Conservation (phyloP, 1,140 invertebrate genomes). For the Macrobrachium nipponense region DNA sequence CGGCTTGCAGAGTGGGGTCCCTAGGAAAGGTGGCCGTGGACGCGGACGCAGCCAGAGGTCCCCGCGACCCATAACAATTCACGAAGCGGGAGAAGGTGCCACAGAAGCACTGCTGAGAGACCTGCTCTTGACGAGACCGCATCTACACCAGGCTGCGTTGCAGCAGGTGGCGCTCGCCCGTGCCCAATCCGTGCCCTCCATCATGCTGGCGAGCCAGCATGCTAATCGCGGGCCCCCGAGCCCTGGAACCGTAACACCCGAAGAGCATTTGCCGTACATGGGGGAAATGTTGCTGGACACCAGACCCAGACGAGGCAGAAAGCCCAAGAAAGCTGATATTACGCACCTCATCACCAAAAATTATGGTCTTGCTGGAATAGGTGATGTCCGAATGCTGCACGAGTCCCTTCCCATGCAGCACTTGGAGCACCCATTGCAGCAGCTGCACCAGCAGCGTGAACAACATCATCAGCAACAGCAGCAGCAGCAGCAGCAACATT, state of each 20-base stretch:
- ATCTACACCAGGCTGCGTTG: conserved; percentile 63
- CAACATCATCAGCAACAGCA: conserved; percentile 28
- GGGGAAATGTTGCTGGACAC: conserved; percentile 89
- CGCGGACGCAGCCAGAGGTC: conserved; percentile 54
- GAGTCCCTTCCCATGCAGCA: conserved; percentile 23
- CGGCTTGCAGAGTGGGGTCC: conserved; percentile 60
- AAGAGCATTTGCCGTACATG: conserved; percentile 82
- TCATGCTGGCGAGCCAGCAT: conserved; percentile 57
- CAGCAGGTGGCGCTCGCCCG: conserved; percentile 60
- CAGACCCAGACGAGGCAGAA: conserved; percentile 83
- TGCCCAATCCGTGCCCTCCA: conserved; percentile 63
- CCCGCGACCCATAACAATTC: conserved; percentile 60
- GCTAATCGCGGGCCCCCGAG: conserved; percentile 32
- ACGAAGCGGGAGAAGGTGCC: conserved; percentile 63
- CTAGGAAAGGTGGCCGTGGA: conserved; percentile 42
- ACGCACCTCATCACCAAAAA: conserved; percentile 92
- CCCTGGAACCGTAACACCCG: conserved; percentile 25
- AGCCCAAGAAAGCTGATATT: conserved; percentile 90
- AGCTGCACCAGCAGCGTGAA: conserved; percentile 49
- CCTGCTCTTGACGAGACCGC: conserved; percentile 59
- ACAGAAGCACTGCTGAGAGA: conserved; percentile 65
- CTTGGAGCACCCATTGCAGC: conserved; percentile 64
- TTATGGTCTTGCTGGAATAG: conserved; percentile 76
- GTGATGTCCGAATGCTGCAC: conserved; percentile 23
- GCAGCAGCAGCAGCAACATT: conserved; percentile 6